Evolutionary conservation across 2,888 invertebrate genomes (phyloP).

Genomic region (Molorchus minor): DNA sequence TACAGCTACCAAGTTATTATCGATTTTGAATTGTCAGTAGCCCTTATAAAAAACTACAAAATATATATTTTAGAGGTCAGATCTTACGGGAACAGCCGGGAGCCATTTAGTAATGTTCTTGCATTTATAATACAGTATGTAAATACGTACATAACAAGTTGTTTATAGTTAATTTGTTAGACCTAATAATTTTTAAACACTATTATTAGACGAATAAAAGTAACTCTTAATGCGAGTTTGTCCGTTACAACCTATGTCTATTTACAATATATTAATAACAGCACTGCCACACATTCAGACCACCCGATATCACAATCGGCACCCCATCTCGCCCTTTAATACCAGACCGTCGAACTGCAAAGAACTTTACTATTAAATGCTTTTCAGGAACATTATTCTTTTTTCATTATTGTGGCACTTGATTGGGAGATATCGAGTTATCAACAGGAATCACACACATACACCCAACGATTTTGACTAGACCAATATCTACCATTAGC

Average conservation of each 20-base stretch:
- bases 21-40: neutral
- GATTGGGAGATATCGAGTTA: slow-evolving; percentile 63
- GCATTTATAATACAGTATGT: slow-evolving; percentile 45
- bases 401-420: slow-evolving; percentile 58
- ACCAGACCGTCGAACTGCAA: slow-evolving; percentile 57
- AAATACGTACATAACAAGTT: slow-evolving; percentile 57
- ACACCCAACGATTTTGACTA: slow-evolving; percentile 54
- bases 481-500: slow-evolving; percentile 56
- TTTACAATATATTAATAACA: slow-evolving; percentile 48
- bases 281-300: slow-evolving; percentile 49
- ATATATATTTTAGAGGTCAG: neutral
- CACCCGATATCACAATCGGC: slow-evolving; percentile 59
- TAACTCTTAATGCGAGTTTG: slow-evolving; percentile 56
- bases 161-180: slow-evolving; percentile 54
- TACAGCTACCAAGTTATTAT: neutral
- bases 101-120: slow-evolving; percentile 35
- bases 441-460: slow-evolving; percentile 45
- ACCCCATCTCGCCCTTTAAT: slow-evolving; percentile 62
- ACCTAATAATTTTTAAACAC: slow-evolving; percentile 54
- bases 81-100: neutral
- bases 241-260: slow-evolving; percentile 51
- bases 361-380: slow-evolving; percentile 59
- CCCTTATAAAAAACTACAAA: slow-evolving; percentile 6
- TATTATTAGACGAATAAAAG: slow-evolving; percentile 56
- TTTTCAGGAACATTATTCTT: slow-evolving; percentile 64